Base-by-base conservation (phyloP, 1,140 invertebrate genomes). In the Reticulitermes speratus region DNA sequence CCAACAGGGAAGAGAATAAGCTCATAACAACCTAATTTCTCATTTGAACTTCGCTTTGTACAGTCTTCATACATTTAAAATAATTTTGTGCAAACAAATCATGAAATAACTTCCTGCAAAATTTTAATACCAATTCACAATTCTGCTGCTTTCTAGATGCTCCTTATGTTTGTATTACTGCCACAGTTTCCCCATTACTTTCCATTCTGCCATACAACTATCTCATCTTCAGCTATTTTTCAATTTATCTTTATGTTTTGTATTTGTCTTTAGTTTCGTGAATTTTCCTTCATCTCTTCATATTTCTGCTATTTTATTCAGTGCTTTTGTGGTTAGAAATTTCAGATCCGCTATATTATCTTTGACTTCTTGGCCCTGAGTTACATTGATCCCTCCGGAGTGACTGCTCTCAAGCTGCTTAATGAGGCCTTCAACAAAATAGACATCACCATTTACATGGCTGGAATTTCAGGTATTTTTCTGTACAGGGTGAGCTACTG, bases 331-430 rank as follows among this genome's bases (percentile, higher is more conserved):
- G 82, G 12, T n/a, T 25, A 25, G 23, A 83, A 83, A 21, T 38
- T 84, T 8, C 84, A 84, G 84, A 59, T 84, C 23, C n/a, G n/a
- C 2, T 55, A 92, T 87, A 90, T 95, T 44, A 93, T 96, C 88
- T 89, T 96, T 44, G 95, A 96, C 89, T 94, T 95, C 85, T 94
- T 94, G 6, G 94, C 94, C 11, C 89, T 96, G 48, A 94, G 93
- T 87, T 95, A 95, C 88, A 93, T 96, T 84, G 96, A 96, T 91
- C 93, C 94, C 14, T 93, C 94, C 0, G 95, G 95, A 6, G 92
- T 95, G 8, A 91, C 92, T 85, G 92, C 91, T 83, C 87, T 96
- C 44, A 91, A 93, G 85, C 88, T 89, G 3, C 89, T 95, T 5
- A 91, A 93, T 86, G 90, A 93, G 44, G 93, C 94, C 69, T 93